Conservation (phyloP, 2,113 vertebrate species). For the Holacanthus passer region DNA sequence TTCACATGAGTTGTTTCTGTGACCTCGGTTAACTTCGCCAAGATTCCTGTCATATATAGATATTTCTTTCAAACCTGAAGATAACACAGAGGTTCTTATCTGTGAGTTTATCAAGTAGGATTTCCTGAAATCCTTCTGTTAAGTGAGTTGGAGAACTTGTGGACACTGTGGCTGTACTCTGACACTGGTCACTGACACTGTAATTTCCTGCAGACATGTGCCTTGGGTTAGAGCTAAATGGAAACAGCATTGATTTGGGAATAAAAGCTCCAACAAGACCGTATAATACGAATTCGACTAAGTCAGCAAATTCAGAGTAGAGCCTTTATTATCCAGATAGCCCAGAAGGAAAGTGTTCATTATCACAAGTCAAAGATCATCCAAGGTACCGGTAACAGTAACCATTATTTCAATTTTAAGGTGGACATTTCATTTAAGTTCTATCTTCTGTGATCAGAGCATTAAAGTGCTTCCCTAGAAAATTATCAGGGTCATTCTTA, state of each 20-base stretch:
- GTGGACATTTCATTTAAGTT: background rate
- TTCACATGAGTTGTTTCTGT: conserved; percentile 1
- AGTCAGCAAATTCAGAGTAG: conserved; percentile 12
- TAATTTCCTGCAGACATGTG: conserved; percentile 16
- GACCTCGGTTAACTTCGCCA: background rate
- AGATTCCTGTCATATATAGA: conserved; percentile 16
- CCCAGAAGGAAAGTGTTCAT: conserved; percentile 22
- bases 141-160: conserved; percentile 4
- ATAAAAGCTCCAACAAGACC: conserved; percentile 20
- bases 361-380: conserved; percentile 28
- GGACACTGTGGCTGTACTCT: background rate
- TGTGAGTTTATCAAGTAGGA: conserved; percentile 10
- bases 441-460: background rate
- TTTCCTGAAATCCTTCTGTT: conserved; percentile 4
- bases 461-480: conserved; percentile 2
- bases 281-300: conserved; percentile 14
- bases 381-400: background rate
- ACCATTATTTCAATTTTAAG: conserved; percentile 2
- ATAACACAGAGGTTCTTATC: conserved; percentile 12
- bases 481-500: background rate
- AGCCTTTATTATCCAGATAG: conserved; percentile 18
- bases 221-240: conserved; percentile 2
- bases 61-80: background rate
- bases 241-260: conserved; percentile 29
- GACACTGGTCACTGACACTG: conserved; percentile 9